A percentile compares a stretch with the other conserved stretches of the same genome.
These are phyloP conservation scores for Oncorhynchus tshawytscha DNA, from an alignment of 2,113 vertebrate species.

Conservation along the genomic window DNA sequence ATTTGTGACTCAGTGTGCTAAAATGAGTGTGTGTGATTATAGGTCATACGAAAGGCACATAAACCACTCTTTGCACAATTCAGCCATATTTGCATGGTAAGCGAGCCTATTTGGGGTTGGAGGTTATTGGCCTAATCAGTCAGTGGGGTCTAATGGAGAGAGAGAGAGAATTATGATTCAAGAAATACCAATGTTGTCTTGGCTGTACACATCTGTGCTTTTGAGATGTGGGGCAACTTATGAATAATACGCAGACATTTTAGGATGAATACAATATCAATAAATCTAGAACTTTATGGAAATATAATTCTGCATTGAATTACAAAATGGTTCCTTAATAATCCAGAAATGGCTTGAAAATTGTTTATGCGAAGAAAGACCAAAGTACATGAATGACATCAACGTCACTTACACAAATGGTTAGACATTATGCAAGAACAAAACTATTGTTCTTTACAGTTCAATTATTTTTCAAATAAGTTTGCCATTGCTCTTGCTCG, in stretches of 20 bases:
- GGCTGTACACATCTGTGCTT: background rate
- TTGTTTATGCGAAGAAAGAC: background rate
- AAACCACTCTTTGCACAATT: slow-evolving; percentile 10
- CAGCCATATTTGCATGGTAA: slow-evolving; percentile 11
- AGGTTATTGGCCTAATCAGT: slow-evolving; percentile 19
- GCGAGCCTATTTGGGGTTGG: slow-evolving; percentile 8
- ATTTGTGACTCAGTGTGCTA: background rate
- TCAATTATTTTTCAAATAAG: background rate
- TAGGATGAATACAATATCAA: background rate
- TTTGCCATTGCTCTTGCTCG: slow-evolving; percentile 16
- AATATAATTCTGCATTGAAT: too few species aligned
- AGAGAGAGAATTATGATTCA: background rate
- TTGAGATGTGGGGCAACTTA: background rate
- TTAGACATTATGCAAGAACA: background rate
- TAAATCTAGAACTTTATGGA: background rate
- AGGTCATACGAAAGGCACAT: slow-evolving; percentile 11
- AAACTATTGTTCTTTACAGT: background rate
- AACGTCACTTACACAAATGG: background rate
- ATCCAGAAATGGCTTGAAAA: background rate
- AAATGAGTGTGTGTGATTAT: background rate
- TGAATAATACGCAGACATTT: background rate
- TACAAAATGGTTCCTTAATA: background rate
- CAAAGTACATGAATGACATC: background rate
- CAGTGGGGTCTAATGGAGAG: background rate
- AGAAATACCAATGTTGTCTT: background rate